Evolutionary conservation across 2,113 vertebrate genomes (phyloP), one percentile per base, ranked within the genome.

Genomic region (Colistium nudipinnis): DNA sequence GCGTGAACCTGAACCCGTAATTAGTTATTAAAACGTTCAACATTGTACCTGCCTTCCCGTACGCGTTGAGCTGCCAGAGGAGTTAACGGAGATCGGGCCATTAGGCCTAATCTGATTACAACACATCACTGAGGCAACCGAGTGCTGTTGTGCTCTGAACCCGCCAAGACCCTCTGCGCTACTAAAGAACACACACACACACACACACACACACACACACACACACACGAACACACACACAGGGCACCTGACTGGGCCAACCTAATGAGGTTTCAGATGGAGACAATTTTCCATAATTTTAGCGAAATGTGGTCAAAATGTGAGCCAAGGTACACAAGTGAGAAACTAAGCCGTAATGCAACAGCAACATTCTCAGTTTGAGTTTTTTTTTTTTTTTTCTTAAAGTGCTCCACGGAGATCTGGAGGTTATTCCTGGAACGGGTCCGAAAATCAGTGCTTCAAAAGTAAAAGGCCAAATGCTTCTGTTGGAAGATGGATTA

Each of bases 201-300:
- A 64, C 62, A 61, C 70, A 65, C 76, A 64, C 62, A 61, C 70
- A 65, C 76, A 64, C 62, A 61, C 70, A 65, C 76, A 64, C 62
- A 61, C 70, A 65, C 76, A 64, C 62, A 61, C 70, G 43, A 76
- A 59, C 19, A 65, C 55, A 83, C 76, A 64, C 62, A 61, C 70
- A 65, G 55, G 51, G 47, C 51, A 41, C 47, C 78, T 59, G 49
- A 62, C 39, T 62, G 45, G 49, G 80, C 67, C 73, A 65, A 55
- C 35, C 25, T 52, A 62, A 36, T 83, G 75, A 64, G 73, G 59
- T 80, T 88, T 85, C 87, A 85, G 80, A 81, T 82, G 78, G 57
- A 31, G 43, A 17, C 38, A 69, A 79, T 83, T 85, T 85, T 79
- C 61, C 39, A 20, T 44, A 44, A 60, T 60, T 45, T 60, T 55